These are phyloP conservation scores for Heliconius cydno DNA, from an alignment of 2,888 invertebrate genomes.

Conservation along the genomic window DNA sequence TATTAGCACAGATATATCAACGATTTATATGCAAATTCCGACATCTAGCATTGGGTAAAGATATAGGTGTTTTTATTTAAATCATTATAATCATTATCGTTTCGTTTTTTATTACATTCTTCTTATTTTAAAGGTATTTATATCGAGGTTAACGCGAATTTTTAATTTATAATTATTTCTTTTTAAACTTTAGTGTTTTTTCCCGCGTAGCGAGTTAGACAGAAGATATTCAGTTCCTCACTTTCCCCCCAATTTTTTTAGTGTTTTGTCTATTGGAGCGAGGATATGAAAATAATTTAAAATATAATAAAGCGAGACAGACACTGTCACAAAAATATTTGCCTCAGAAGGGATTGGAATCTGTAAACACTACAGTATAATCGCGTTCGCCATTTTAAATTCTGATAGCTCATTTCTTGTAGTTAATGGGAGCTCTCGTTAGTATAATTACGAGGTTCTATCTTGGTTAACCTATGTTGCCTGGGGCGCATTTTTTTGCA, in stretches of 20 bases:
- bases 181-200: no score
- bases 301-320: no score
- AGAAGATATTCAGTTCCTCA: no score
- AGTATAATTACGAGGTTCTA: conserved; percentile 50
- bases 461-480: conserved; percentile 49
- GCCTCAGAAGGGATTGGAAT: not conserved
- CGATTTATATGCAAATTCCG: conserved; percentile 5
- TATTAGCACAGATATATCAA: conserved; percentile 10
- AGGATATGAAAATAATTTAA: no score
- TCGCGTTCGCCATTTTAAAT: conserved; percentile 33
- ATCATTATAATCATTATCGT: conserved; percentile 1
- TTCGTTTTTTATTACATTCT: not conserved
- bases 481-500: conserved; percentile 54
- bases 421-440: conserved; percentile 58
- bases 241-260: no score
- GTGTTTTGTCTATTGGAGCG: no score
- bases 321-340: not conserved
- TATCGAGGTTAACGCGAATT: conserved; percentile 1
- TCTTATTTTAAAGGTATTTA: conserved; percentile 1
- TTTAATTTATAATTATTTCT: not conserved
- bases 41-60: conserved; percentile 8
- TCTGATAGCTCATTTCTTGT: conserved; percentile 56
- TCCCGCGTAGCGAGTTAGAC: no score
- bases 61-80: conserved; percentile 5
- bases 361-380: not conserved